Evolutionary conservation across 2,888 invertebrate species (phyloP).

Genomic region (Bugula neritina): DNA sequence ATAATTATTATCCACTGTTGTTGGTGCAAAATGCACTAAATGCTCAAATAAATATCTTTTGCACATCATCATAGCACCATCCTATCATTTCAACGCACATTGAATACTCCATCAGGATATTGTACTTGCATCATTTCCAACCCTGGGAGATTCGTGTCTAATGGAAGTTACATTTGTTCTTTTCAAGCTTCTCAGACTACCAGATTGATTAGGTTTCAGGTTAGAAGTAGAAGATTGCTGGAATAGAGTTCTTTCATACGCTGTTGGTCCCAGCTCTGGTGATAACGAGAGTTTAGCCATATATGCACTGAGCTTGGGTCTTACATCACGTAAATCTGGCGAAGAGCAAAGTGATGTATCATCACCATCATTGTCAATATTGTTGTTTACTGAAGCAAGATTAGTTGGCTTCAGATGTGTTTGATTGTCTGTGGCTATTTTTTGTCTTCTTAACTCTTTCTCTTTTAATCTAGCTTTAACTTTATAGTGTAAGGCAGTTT

Average conservation of each 20-base stretch:
- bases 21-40: too few relatives aligned
- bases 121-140: background rate
- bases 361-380: background rate
- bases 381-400: too few relatives aligned
- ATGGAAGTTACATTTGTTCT: background rate
- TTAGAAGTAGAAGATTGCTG: background rate
- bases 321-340: background rate
- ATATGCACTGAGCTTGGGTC: background rate
- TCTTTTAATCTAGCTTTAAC: background rate
- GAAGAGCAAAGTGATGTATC: background rate
- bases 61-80: background rate
- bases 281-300: slow-evolving; percentile 12
- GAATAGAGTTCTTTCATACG: slow-evolving; percentile 17
- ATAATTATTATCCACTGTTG: too few relatives aligned
- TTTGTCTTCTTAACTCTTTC: background rate
- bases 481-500: background rate
- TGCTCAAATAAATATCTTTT: too few relatives aligned
- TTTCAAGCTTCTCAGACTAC: background rate
- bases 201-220: background rate
- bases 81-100: background rate
- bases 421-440: background rate
- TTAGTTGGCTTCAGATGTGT: too few relatives aligned
- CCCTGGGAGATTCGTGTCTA: background rate
- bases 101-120: background rate
- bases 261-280: background rate